Conservation (phyloP, 2,113 vertebrate species). For the Seriola dumerili region DNA sequence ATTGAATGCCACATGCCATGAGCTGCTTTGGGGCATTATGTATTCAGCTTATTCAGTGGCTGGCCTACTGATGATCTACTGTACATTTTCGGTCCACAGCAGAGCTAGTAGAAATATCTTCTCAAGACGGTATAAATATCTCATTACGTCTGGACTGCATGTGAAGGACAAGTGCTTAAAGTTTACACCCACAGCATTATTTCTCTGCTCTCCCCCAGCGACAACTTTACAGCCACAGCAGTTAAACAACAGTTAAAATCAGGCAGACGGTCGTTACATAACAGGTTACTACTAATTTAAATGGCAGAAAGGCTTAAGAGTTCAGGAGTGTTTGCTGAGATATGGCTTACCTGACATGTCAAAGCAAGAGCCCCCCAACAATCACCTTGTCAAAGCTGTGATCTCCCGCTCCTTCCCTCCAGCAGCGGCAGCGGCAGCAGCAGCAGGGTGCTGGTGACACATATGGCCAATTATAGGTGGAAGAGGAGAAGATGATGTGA, state of each 20-base stretch:
- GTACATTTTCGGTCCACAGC: constrained; percentile 64
- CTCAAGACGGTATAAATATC: constrained; percentile 68
- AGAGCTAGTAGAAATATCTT: constrained; percentile 46
- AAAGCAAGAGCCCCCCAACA: constrained; percentile 62
- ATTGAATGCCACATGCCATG: constrained; percentile 74
- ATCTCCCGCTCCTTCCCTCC: constrained; percentile 63
- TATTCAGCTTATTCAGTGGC: constrained; percentile 71
- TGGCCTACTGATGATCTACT: constrained; percentile 63
- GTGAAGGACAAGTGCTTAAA: constrained; percentile 62
- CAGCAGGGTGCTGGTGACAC: constrained; percentile 79
- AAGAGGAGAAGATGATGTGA: constrained; percentile 83
- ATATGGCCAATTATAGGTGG: constrained; percentile 86
- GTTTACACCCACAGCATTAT: constrained; percentile 23
- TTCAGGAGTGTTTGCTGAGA: constrained; percentile 31
- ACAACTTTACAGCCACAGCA: constrained; percentile 16
- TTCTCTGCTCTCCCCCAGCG: background rate
- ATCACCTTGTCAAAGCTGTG: constrained; percentile 81
- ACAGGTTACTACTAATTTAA: constrained; percentile 34
- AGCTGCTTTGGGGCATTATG: constrained; percentile 70
- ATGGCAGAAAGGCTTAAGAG: constrained; percentile 1
- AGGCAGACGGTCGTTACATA: background rate
- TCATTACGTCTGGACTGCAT: constrained; percentile 65
- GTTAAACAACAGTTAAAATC: constrained; percentile 30
- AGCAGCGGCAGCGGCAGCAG: constrained; percentile 57
- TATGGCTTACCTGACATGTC: constrained; percentile 63